Base-by-base conservation (phyloP, 2,113 vertebrate genomes). In the Formicarius rufipectus region DNA sequence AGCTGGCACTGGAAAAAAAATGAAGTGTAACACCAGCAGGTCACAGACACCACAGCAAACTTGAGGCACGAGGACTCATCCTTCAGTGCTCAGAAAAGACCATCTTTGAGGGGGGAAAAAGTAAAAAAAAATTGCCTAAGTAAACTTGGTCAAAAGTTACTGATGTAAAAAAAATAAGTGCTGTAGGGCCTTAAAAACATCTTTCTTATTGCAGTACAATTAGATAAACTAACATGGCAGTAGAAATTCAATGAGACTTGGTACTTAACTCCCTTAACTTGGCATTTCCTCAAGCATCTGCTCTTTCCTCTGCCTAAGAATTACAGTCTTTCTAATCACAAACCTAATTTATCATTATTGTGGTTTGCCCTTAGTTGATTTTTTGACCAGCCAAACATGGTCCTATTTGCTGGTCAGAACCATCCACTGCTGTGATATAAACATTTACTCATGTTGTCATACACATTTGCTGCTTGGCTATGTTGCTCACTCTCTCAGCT, bases 251-350 rank as follows among this genome's bases (percentile, higher is more conserved):
- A 39, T 90, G 60, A 88, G 49, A 81, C 92, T 93, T 84, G 37
- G 40, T 95, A 52, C 76, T 88, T 90, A 78, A 74, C 17, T 89
- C 17, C 35, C 20, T 60, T 80, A 80, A 33, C 68, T 6, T 85
- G 79, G 42, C 67, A 86, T 96, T 93, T 94, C 58, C 85, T 93
- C 30, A 71, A 97, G 95, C 76, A 84, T 85, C 85, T 83, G 58
- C 58, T 90, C 25, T 81, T 92, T 68, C 47, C 3, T 19, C 68
- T 84, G 58, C 31, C 64, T 42, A 56, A 33, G 58, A 91, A 82
- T 85, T 55, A 37, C 37, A 55, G 28, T 60, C 55, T 64, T 78
- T 85, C 37, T 82, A 85, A 87, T 83, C 63, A 71, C n/a, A 88
- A 93, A 86, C 25, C 33, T 74, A 53, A 55, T 90, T 83, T 80